A percentile compares a stretch with the other conserved stretches of the same genome.
Evolutionary conservation across 2,113 vertebrate species (phyloP).

Genomic region (Amblyopsis rosae): DNA sequence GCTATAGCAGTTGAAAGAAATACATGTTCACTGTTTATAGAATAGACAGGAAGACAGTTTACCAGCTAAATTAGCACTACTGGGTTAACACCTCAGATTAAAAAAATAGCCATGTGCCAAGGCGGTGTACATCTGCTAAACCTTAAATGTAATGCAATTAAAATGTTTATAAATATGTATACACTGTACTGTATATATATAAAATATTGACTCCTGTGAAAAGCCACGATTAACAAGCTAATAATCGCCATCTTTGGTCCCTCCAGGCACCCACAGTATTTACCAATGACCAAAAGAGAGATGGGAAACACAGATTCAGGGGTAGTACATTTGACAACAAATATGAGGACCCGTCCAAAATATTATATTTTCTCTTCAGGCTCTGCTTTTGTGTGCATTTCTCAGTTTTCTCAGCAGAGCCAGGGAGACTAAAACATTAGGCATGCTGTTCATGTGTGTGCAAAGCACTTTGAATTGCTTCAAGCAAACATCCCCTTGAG

Average conservation of each 20-base stretch:
- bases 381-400: slow-evolving; percentile 37
- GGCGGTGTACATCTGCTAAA: slow-evolving; percentile 11
- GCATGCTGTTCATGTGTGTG: slow-evolving; percentile 16
- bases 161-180: too few species aligned
- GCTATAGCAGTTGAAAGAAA: too few species aligned
- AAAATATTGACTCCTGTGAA: slow-evolving; percentile 39
- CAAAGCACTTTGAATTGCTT: slow-evolving; percentile 12
- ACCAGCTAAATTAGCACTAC: too few species aligned
- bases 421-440: slow-evolving; percentile 42
- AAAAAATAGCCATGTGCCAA: too few species aligned
- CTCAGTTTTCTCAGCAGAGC: slow-evolving; percentile 51
- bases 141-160: slow-evolving; percentile 40
- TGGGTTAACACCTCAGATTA: too few species aligned
- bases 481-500: slow-evolving; percentile 43
- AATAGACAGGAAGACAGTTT: too few species aligned
- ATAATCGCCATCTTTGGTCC: slow-evolving; percentile 34
- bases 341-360: slow-evolving; percentile 48
- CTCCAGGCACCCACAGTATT: slow-evolving; percentile 37
- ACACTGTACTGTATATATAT: too few species aligned
- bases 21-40: too few species aligned
- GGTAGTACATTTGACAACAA: slow-evolving; percentile 53
- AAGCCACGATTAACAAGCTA: slow-evolving; percentile 9
- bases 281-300: slow-evolving; percentile 11
- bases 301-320: neutral
- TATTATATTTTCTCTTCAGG: slow-evolving; percentile 49